Evolutionary conservation across 2,797 vertebrate species (phyloP).

Genomic region (Ctenosaura bakeri): DNA sequence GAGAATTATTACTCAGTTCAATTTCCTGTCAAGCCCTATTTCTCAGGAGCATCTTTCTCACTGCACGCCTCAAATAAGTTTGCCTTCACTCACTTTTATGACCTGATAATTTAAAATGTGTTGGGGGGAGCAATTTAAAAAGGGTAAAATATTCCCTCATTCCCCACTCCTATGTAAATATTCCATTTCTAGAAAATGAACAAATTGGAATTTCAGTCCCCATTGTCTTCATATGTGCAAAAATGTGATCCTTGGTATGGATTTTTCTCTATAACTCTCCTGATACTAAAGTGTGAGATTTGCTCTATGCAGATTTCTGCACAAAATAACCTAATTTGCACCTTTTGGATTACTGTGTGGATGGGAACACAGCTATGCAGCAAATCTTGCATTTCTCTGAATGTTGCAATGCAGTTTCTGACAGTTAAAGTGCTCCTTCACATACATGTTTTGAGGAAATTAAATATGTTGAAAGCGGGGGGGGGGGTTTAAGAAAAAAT

Average conservation of each 20-base stretch:
- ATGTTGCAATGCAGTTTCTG: not conserved
- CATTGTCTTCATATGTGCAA: conserved; percentile 7
- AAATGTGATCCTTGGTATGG: not conserved
- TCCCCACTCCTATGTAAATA: not conserved
- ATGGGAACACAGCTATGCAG: no score
- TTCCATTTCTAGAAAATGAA: not conserved
- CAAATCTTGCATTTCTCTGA: not conserved
- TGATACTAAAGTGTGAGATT: not conserved
- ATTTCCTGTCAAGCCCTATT: not conserved
- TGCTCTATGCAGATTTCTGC: not conserved
- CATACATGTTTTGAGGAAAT: not conserved
- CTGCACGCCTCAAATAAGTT: not conserved
- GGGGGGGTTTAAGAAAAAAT: not conserved
- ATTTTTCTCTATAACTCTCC: not conserved
- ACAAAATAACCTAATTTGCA: not conserved
- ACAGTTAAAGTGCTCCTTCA: not conserved
- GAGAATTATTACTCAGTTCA: fast-evolving
- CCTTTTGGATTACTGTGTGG: not conserved
- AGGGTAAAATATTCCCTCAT: conserved; percentile 14
- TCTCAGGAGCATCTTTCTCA: conserved; percentile 16
- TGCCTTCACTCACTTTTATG: not conserved
- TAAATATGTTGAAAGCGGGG: not conserved
- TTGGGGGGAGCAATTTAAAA: not conserved
- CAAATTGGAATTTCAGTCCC: not conserved
- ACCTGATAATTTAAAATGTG: fast-evolving